Base-by-base conservation (phyloP, 2,888 invertebrate species). In the Parasteatoda lunata region DNA sequence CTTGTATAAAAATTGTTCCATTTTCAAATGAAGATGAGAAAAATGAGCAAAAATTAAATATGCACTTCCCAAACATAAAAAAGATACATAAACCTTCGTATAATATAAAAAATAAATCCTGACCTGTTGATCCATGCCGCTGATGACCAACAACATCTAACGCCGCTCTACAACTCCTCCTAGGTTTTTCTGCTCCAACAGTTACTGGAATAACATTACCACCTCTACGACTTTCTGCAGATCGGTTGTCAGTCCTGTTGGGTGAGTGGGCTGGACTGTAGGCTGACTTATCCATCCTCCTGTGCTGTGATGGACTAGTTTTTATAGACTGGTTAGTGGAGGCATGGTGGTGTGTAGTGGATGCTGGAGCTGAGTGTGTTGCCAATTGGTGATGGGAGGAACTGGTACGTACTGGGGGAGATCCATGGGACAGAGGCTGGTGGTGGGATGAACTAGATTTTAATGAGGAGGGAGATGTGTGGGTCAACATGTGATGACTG, bases 311-410 rank as follows among this genome's bases (percentile, higher is more conserved):
- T 47, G 88, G 88, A 59, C 88, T 88, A 5, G 88, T 88, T 65
- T 88, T 88, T n/a, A 87, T 78, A 30, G 87, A 78, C 49, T 82
- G 87, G 5, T 65, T 79, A 52, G 77, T 51, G 6, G 70, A 30
- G 11, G 81, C 13, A 45, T 82, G 82, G 76, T 86, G 86, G 59
- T 79, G 85, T 3, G 73, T 30, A 9, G 47, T n/a, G 30, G 86
- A 64, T 48, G 84, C 15, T 47, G 78, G 72, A 5, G 84, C 68
- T 5, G 84, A 78, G 51, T 80, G 79, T 13, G 88, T 78, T 6
- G 88, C 88, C 70, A 88, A 65, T 47, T 88, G 88, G 75, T 88
- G 88, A 69, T 88, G 88, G 11, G 88, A 88, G 13, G 88, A 88
- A 47, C 88, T 88, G 48, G 88, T 88, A 45, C 88, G 71, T 47